These are phyloP conservation scores for Tipula confusa DNA, from an alignment of 2,888 invertebrate genomes.

Conservation along the genomic window DNA sequence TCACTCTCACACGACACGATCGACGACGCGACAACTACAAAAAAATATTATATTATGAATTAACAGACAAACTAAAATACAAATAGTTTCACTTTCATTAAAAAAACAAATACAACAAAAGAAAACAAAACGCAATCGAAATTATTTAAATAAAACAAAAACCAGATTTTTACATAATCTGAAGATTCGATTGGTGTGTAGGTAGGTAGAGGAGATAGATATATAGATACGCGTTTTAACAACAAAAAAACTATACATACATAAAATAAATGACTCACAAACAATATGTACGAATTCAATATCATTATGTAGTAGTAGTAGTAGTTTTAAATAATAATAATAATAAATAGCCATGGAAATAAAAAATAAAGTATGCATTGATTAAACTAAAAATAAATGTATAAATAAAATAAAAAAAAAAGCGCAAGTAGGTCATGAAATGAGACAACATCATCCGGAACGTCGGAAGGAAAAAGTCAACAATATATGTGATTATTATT, in stretches of 20 bases:
- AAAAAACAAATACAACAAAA: constrained; percentile 29
- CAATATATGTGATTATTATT: constrained; percentile 27
- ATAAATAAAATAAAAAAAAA: constrained; percentile 26
- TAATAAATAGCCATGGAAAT: constrained; percentile 30
- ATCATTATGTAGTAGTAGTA: not conserved
- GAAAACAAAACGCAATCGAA: constrained; percentile 27
- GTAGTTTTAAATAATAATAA: constrained; percentile 20
- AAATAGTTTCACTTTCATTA: constrained; percentile 32
- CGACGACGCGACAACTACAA: not conserved
- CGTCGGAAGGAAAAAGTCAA: constrained; percentile 33
- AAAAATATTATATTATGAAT: too few species aligned
- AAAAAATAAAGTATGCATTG: constrained; percentile 33
- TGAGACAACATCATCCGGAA: constrained; percentile 34
- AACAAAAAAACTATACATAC: not conserved
- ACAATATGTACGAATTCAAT: constrained; percentile 3
- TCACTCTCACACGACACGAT: not conserved
- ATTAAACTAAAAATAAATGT: constrained; percentile 32
- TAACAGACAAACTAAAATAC: constrained; percentile 27
- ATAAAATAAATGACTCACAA: constrained; percentile 26
- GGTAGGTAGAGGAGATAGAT: not conserved
- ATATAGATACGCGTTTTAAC: not conserved
- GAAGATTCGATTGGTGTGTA: constrained; percentile 13
- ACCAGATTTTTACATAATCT: constrained; percentile 30
- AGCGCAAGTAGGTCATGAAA: constrained; percentile 34
- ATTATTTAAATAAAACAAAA: constrained; percentile 26